These are phyloP conservation scores for Aix galericulata DNA, from an alignment of 2,113 vertebrate genomes.

Conservation along the genomic window DNA sequence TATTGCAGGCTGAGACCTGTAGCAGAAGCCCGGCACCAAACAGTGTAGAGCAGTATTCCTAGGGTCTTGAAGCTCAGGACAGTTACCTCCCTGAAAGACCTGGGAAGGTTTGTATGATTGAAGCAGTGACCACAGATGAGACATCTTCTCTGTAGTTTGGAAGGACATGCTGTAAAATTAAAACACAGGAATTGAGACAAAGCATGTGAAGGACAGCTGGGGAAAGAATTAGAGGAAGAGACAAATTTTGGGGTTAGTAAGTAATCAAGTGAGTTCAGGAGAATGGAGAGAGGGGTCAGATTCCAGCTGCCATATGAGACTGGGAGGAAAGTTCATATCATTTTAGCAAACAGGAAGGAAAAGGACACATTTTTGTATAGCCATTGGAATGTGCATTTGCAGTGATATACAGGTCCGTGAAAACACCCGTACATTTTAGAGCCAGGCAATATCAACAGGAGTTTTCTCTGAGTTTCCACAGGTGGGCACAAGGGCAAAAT, in stretches of 20 bases:
- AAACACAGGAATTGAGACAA: neutral
- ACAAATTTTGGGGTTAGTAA: neutral
- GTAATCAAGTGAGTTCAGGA: neutral
- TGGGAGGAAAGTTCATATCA: neutral
- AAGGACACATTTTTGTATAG: neutral
- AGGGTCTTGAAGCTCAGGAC: neutral
- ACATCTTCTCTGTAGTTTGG: neutral
- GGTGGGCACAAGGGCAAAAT: neutral
- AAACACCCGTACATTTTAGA: neutral
- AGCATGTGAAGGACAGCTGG: neutral
- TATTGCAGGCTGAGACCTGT: neutral
- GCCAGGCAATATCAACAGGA: neutral
- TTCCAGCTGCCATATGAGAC: neutral
- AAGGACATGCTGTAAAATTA: accelerated
- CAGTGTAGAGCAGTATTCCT: neutral
- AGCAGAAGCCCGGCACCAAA: neutral
- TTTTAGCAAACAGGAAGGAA: neutral
- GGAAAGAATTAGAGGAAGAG: neutral
- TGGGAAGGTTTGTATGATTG: neutral
- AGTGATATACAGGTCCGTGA: neutral
- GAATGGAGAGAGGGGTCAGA: neutral
- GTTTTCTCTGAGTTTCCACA: neutral
- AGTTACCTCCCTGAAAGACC: neutral
- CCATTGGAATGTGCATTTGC: neutral
- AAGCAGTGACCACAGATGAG: neutral